Evolutionary conservation across 35 echinoderm and acorn worm species (phyloP).

Genomic region (Anneissia japonica): DNA sequence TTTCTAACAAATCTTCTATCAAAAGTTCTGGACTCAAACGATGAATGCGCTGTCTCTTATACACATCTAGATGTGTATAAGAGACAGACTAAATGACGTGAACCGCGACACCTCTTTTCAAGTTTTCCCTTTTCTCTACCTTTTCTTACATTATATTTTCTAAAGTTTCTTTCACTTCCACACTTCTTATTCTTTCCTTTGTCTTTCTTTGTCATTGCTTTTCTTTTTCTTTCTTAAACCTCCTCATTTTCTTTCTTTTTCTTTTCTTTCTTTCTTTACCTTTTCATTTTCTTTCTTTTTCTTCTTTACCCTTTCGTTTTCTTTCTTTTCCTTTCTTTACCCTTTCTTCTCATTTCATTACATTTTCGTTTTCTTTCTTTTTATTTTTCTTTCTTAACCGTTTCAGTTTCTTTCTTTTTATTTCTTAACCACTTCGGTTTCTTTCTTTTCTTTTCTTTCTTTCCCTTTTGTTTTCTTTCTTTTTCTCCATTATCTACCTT

Average conservation of each 20-base stretch:
- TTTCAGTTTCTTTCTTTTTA: not conserved
- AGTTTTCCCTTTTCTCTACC: not conserved
- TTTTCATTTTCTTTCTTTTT: not conserved
- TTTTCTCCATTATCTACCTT: not conserved
- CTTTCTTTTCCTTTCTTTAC: not conserved
- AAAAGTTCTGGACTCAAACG: conserved; percentile 47
- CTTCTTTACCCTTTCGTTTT: not conserved
- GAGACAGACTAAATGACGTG: too few relatives aligned
- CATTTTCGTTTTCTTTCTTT: not conserved
- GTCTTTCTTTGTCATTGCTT: not conserved
- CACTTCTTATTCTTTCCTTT: not conserved
- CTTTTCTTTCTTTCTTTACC: not conserved
- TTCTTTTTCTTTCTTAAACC: not conserved
- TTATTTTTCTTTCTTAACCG: not conserved
- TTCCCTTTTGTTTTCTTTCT: not conserved
- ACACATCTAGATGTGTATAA: too few relatives aligned
- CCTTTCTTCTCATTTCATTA: not conserved
- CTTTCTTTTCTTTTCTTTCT: not conserved
- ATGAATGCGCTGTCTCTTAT: too few relatives aligned
- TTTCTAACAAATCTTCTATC: conserved; percentile 59
- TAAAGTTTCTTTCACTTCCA: not conserved
- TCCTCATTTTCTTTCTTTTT: not conserved
- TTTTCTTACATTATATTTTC: not conserved
- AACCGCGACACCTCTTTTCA: not conserved
- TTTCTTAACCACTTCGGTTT: not conserved